Evolutionary conservation across 2,888 invertebrate genomes (phyloP).

Genomic region (Hirtodrosophila duncani): DNA sequence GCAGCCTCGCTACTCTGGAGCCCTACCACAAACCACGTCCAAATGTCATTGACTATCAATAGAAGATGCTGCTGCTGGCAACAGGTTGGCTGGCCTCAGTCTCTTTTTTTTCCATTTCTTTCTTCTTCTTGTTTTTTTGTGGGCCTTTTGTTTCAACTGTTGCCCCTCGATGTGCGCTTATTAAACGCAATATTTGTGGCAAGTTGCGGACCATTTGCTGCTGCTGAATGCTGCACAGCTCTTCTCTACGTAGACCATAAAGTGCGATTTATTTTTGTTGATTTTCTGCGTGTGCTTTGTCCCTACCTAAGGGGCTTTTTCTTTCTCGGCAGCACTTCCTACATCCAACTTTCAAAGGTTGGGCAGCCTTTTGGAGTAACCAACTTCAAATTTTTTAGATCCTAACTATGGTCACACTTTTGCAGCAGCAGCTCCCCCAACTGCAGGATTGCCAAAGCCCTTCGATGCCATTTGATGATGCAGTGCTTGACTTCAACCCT

Average conservation of each 20-base stretch:
- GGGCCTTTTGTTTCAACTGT: conserved; percentile 57
- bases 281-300: conserved; percentile 58
- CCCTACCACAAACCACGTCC: conserved; percentile 57
- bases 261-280: conserved; percentile 73
- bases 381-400: conserved; percentile 16
- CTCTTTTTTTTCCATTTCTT: conserved; percentile 16
- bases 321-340: conserved; percentile 51
- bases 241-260: conserved; percentile 50
- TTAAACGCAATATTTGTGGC: conserved; percentile 73
- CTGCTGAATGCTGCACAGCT: conserved; percentile 17
- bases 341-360: conserved; percentile 53
- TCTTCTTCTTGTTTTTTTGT: conserved; percentile 6
- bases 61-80: conserved; percentile 52
- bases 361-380: conserved; percentile 12
- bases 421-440: not conserved
- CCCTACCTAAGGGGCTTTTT: conserved; percentile 43
- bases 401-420: conserved; percentile 53
- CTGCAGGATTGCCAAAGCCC: conserved; percentile 15
- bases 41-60: conserved; percentile 75
- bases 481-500: conserved; percentile 39
- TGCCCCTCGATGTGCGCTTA: conserved; percentile 60
- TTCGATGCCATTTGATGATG: conserved; percentile 61
- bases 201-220: conserved; percentile 53
- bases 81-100: conserved; percentile 42
- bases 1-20: conserved; percentile 1